phyloP scores from a whole-genome alignment of 2,888 invertebrate species.

The Nomada lathburiana region DNA sequence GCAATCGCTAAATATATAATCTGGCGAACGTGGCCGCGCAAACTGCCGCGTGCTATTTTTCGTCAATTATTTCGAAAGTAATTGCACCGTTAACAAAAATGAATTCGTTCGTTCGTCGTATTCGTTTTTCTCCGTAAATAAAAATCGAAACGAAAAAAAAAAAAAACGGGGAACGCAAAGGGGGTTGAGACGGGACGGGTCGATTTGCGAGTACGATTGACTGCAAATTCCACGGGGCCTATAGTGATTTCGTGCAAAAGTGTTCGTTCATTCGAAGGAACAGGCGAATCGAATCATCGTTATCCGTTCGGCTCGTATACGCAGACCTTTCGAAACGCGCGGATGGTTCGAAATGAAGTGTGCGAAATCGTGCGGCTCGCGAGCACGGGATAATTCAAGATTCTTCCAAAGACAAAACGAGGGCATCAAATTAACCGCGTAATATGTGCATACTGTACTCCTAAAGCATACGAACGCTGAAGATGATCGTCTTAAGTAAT shows the following conservation, averaged over 20 bases:
- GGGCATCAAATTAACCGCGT: slow-evolving; percentile 31
- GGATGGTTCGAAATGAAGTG: neutral
- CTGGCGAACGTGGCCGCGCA: slow-evolving; percentile 26
- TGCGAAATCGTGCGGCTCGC: neutral
- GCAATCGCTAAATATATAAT: slow-evolving; percentile 48
- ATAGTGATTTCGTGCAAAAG: slow-evolving; percentile 1
- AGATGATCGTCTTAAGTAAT: slow-evolving; percentile 42
- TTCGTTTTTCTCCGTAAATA: neutral
- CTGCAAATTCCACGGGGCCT: neutral
- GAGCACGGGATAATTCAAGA: neutral
- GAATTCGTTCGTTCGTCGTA: slow-evolving; percentile 25
- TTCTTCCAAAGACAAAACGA: slow-evolving; percentile 1
- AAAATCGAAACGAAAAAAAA: no score
- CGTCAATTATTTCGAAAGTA: slow-evolving; percentile 46
- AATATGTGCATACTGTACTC: slow-evolving; percentile 16
- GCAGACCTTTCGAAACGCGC: neutral
- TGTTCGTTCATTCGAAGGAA: neutral
- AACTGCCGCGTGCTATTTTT: slow-evolving; percentile 34
- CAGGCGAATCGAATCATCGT: neutral
- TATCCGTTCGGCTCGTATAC: neutral
- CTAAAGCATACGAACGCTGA: slow-evolving; percentile 16
- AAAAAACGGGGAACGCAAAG: neutral
- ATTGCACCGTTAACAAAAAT: slow-evolving; percentile 51
- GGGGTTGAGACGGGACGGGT: neutral
- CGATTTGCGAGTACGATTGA: neutral